These are phyloP conservation scores for Anastrepha ludens DNA, from an alignment of 1,140 invertebrate species.

Conservation along the genomic window DNA sequence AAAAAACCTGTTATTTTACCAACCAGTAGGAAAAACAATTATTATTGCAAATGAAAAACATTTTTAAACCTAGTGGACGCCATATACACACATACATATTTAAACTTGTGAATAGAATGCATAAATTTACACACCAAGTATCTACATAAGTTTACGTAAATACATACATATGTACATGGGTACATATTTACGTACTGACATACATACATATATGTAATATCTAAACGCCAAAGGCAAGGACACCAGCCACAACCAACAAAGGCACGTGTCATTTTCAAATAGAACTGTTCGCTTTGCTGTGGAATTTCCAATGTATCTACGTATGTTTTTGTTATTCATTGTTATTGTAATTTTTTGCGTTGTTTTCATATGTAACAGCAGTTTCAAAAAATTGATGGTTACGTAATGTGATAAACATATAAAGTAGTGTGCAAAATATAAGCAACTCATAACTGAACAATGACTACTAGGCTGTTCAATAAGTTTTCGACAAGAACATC, in stretches of 20 bases:
- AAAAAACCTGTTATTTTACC: not conserved
- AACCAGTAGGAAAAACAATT: not conserved
- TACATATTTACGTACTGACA: not conserved
- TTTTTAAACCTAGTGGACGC: not conserved
- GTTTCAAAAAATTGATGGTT: not conserved
- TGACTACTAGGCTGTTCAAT: no score
- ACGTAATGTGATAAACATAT: not conserved
- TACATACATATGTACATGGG: not conserved
- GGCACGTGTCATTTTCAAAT: slow-evolving; percentile 37
- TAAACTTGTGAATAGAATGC: not conserved
- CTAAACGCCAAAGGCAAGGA: slow-evolving; percentile 23
- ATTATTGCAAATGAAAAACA: slow-evolving; percentile 11
- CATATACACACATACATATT: not conserved
- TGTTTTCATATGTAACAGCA: not conserved
- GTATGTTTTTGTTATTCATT: not conserved
- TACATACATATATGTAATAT: not conserved
- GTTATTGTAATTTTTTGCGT: slow-evolving; percentile 1
- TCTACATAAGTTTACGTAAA: not conserved
- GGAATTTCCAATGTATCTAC: not conserved
- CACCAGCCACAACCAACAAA: slow-evolving; percentile 6
- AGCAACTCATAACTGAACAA: not conserved
- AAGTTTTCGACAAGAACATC: no score
- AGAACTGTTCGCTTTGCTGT: slow-evolving; percentile 23
- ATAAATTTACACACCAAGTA: not conserved
- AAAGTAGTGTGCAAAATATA: not conserved